These are phyloP conservation scores for Nymphalis urticae DNA, from an alignment of 2,888 invertebrate species.

Conservation along the genomic window DNA sequence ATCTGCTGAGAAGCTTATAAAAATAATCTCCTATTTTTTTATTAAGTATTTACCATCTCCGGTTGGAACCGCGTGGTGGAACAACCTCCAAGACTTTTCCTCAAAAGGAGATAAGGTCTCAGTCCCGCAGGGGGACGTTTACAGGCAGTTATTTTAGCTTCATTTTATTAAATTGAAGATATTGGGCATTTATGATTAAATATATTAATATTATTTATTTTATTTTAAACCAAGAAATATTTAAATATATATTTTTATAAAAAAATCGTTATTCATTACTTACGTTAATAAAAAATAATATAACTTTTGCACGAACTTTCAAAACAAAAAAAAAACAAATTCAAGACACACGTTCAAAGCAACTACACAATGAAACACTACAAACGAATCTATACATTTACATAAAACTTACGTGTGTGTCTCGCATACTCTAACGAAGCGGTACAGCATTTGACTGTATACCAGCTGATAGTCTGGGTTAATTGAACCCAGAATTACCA, in stretches of 20 bases:
- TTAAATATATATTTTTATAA: constrained; percentile 14
- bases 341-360: constrained; percentile 50
- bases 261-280: constrained; percentile 16
- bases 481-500: constrained; percentile 96
- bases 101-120: no score
- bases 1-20: constrained; percentile 37
- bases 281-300: no score
- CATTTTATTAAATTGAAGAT: not conserved
- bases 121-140: no score
- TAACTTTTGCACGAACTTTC: constrained; percentile 16
- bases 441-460: constrained; percentile 78
- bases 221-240: no score
- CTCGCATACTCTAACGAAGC: constrained; percentile 44
- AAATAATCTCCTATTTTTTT: constrained; percentile 12
- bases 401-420: constrained; percentile 66
- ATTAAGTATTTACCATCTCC: not conserved
- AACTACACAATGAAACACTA: constrained; percentile 37
- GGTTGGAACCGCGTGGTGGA: not conserved
- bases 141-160: no score
- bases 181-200: not conserved
- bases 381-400: constrained; percentile 39
- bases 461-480: constrained; percentile 94
- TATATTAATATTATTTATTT: no score
- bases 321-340: constrained; percentile 31
- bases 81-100: not conserved